Evolutionary conservation across 2,797 vertebrate species (phyloP), one percentile per base, ranked within the genome.

Genomic region (Pristis pectinata): DNA sequence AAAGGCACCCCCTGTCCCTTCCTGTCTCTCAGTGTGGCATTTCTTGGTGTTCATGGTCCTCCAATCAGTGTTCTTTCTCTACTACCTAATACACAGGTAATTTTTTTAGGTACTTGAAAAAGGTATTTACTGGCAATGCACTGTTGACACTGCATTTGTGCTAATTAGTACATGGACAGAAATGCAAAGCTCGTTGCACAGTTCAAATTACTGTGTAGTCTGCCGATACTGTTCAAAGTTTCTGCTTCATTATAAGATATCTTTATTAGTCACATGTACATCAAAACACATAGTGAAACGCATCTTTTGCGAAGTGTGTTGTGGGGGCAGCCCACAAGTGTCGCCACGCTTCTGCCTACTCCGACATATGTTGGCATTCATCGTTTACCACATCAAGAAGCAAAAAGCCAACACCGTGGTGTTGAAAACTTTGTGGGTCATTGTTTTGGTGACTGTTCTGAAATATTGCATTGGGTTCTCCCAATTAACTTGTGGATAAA

Each of bases 31-130:
- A 27, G 79, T 76, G 53, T 80, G 94, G 9, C 53, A 95, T 37
- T 95, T 95, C 53, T 61, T 95, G 44, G 82, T 74, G 7, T 95
- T 95, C 59, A 93, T 95, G 27, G 72, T 95, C 7, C 44, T 95
- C 13, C 94, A 95, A 72, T 94, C 94, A 19, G 19, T 95, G 24
- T 95, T 93, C 30, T 87, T 93, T 15, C 74, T 95, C 24, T 94
- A 82, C 34, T 95, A 95, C 64, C 8, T 95, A 34, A 80, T 95
- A 37, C 94, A 74, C 82, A 87, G 95, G 95, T 95, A 61, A 95
- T 34, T 22, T 22, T 83, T 83, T 64, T 64, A 10, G 9, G 15
- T 61, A 64, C 61, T 6, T 64, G 59, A 11, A 19, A 22, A 9
- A 64, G 5, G n/a, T n/a, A 30, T n/a, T 10, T 17, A 37, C 34